A percentile compares a stretch with the other conserved stretches of the same genome.
Evolutionary conservation across 2,113 vertebrate species (phyloP).

Genomic region (Leuciscus idus): DNA sequence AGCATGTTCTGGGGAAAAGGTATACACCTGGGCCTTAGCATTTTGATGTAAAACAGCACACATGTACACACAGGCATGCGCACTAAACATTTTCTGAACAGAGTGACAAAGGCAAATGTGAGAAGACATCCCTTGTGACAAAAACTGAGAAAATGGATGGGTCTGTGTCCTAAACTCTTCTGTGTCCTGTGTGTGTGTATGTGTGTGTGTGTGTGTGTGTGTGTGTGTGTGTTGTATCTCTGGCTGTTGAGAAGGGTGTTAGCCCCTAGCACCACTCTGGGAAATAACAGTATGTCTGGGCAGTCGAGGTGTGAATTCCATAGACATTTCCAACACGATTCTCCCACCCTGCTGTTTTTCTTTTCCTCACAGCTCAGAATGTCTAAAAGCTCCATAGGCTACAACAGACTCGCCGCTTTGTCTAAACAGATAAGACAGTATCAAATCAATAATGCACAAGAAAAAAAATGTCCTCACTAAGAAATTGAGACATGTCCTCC

Average conservation of each 20-base stretch:
- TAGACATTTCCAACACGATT: slow-evolving; percentile 34
- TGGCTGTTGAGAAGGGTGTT: slow-evolving; percentile 31
- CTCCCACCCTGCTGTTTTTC: slow-evolving; percentile 21
- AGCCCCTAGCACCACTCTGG: slow-evolving; percentile 39
- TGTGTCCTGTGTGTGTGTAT: neutral
- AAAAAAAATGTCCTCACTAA: neutral
- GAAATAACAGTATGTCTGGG: slow-evolving; percentile 45
- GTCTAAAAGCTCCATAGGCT: neutral
- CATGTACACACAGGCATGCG: neutral
- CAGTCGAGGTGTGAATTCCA: slow-evolving; percentile 36
- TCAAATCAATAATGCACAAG: neutral
- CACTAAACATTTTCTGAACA: slow-evolving; percentile 14
- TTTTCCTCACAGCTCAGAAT: slow-evolving; percentile 11
- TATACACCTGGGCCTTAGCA: slow-evolving; percentile 37
- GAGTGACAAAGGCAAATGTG: slow-evolving; percentile 34
- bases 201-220: neutral
- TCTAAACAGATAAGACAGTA: slow-evolving; percentile 33
- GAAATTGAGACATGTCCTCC: slow-evolving; percentile 22
- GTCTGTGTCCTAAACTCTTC: slow-evolving; percentile 12
- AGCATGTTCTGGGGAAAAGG: slow-evolving; percentile 50
- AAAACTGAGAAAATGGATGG: slow-evolving; percentile 29
- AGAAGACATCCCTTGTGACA: slow-evolving; percentile 20
- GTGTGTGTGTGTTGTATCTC: neutral
- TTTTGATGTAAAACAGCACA: slow-evolving; percentile 39
- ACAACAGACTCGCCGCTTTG: slow-evolving; percentile 27